Base-by-base conservation (phyloP, 2,888 invertebrate species). In the Limnephilus lunatus region DNA sequence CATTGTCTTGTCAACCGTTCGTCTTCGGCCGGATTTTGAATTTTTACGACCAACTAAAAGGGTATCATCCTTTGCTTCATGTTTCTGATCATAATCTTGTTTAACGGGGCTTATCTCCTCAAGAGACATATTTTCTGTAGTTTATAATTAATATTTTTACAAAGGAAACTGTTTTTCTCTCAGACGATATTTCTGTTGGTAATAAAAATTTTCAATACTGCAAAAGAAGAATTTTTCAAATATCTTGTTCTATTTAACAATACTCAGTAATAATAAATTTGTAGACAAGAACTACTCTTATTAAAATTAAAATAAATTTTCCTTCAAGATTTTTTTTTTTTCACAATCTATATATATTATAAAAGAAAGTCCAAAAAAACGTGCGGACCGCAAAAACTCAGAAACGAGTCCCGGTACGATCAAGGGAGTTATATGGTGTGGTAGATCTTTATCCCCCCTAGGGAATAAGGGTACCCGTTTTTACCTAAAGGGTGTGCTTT, bases 1-100 rank as follows among this genome's bases (percentile, higher is more conserved):
- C 31, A 91, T 85, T 85, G 53, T 82, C 44, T 68, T 91, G 25
- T 91, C 91, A 30, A 83, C 80, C 12, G 85, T 89, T 85, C 53
- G 81, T 85, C 89, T 91, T 68, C 89, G 39, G 80, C 88, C 35
- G 53, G 48, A 87, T 44, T 80, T 89, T 31, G 88, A 89, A 30
- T n/a, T 32, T 81, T 89, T 89, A 31, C 35, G 68, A 89, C 35
- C 35, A 31, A 82, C 14, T 31, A 82, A 82, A 68, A 25, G 9
- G 9, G 5, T 68, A 68, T 68, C 68, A 68, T 68, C 68, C 25
- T 68, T 68, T 19, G 25, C 68, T 68, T 68, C 68, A 68, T 68
- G 68, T 68, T 68, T 68, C 25, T 1, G 7, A 25, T 68, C 68
- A 68, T 25, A 68, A 68, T 68, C 68, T 68, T 25, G 68, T 68